phyloP scores from a whole-genome alignment of 2,797 vertebrate species.

The Momotus momota region DNA sequence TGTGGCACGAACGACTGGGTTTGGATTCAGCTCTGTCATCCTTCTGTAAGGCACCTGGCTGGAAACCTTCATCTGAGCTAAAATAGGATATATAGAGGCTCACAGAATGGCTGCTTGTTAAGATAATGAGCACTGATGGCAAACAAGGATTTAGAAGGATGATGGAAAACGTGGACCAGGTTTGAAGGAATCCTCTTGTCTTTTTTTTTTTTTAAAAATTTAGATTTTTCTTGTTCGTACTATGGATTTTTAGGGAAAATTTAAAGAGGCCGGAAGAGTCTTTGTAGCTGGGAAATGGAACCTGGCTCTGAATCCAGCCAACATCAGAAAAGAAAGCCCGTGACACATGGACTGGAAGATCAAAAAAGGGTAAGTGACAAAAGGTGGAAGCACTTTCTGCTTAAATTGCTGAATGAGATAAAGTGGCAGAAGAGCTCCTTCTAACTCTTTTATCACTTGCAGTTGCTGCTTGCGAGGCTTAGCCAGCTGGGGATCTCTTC shows the following conservation, averaged over 20 bases:
- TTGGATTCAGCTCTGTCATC: slow-evolving; percentile 64
- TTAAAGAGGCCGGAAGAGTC: slow-evolving; percentile 68
- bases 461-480: not conserved
- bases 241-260: slow-evolving; percentile 77
- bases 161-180: slow-evolving; percentile 65
- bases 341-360: slow-evolving; percentile 94
- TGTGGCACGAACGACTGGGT: slow-evolving; percentile 71
- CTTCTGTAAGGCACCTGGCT: slow-evolving; percentile 16
- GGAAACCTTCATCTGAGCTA: slow-evolving; percentile 60
- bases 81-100: slow-evolving; percentile 39
- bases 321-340: slow-evolving; percentile 88
- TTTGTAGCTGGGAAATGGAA: slow-evolving; percentile 90
- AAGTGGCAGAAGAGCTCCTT: not conserved
- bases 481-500: not conserved
- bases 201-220: slow-evolving; percentile 12
- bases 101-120: slow-evolving; percentile 56
- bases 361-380: slow-evolving; percentile 93
- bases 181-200: slow-evolving; percentile 59
- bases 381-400: not conserved
- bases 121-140: slow-evolving; percentile 75
- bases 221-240: slow-evolving; percentile 44
- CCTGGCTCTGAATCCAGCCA: slow-evolving; percentile 86
- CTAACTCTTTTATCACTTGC: slow-evolving; percentile 27
- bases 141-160: slow-evolving; percentile 53
- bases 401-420: slow-evolving; percentile 19